Conservation (phyloP, 2,797 vertebrate species). For the Sebastes iracundus region DNA sequence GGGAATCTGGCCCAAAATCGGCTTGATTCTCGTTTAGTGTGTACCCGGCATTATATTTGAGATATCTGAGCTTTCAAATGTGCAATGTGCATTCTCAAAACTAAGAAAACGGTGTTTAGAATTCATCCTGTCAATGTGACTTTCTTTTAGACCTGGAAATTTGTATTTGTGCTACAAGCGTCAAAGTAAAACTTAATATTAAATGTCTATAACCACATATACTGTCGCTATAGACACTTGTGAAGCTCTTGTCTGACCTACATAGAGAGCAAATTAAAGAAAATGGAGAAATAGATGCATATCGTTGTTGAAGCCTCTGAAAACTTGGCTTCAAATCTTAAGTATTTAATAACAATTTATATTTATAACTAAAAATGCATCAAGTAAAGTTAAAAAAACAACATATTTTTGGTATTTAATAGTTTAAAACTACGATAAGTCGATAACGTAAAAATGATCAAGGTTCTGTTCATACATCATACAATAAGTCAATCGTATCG, state of each 20-base stretch:
- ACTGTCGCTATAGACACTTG: background rate
- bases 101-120: background rate
- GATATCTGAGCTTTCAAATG: background rate
- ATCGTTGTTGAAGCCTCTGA: background rate
- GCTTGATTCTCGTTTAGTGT: too few relatives aligned
- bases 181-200: background rate
- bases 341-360: background rate
- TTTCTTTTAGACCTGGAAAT: background rate
- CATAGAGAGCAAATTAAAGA: background rate
- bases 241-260: background rate
- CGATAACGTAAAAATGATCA: background rate
- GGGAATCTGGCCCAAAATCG: too few relatives aligned
- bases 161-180: background rate
- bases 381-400: background rate
- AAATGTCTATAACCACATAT: background rate
- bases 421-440: background rate
- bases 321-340: background rate
- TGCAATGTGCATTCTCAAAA: background rate
- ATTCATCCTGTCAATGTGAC: background rate
- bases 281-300: background rate
- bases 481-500: background rate
- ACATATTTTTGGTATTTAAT: background rate
- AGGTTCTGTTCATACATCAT: background rate
- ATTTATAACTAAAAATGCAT: background rate
- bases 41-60: background rate